phyloP scores from a whole-genome alignment of 2,888 invertebrate species.

The Petrophora chlorosata region DNA sequence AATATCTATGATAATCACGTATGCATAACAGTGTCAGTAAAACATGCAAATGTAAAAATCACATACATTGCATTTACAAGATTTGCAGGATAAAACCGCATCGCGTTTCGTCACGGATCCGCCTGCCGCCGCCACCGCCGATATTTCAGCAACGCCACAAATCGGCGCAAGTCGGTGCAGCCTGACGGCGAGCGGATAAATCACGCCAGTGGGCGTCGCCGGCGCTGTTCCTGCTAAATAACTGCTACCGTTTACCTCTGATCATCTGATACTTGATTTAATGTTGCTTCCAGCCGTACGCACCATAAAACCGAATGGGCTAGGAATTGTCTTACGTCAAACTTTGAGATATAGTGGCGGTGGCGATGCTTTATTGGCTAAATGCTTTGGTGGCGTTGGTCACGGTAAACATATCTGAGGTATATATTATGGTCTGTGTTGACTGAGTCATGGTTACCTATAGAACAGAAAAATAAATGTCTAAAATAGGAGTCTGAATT shows the following conservation, averaged over 20 bases:
- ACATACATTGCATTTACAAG: constrained; percentile 17
- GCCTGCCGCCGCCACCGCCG: too few relatives aligned
- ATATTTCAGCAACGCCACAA: constrained; percentile 74
- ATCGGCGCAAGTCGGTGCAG: constrained; percentile 51
- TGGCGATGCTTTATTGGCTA: constrained; percentile 33
- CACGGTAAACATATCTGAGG: too few relatives aligned
- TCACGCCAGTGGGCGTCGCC: constrained; percentile 73
- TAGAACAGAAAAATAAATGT: too few relatives aligned
- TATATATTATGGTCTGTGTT: constrained; percentile 3
- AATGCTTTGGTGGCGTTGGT: constrained; percentile 19
- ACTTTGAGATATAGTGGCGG: constrained; percentile 38
- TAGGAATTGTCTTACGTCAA: constrained; percentile 41
- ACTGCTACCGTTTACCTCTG: constrained; percentile 81
- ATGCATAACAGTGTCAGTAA: too few relatives aligned
- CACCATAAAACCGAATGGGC: constrained; percentile 48
- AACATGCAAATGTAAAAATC: too few relatives aligned
- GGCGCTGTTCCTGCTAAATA: constrained; percentile 63
- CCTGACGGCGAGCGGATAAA: constrained; percentile 65
- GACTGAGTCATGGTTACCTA: constrained; percentile 7
- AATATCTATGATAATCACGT: too few relatives aligned
- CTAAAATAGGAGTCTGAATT: too few relatives aligned
- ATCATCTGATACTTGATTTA: constrained; percentile 82
- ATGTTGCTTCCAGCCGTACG: constrained; percentile 60
- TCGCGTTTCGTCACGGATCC: constrained; percentile 69
- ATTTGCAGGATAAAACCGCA: constrained; percentile 50